A percentile compares a stretch with the other conserved stretches of the same genome.
Evolutionary conservation across 2,113 vertebrate genomes (phyloP).

Genomic region (Zosterops lateralis): DNA sequence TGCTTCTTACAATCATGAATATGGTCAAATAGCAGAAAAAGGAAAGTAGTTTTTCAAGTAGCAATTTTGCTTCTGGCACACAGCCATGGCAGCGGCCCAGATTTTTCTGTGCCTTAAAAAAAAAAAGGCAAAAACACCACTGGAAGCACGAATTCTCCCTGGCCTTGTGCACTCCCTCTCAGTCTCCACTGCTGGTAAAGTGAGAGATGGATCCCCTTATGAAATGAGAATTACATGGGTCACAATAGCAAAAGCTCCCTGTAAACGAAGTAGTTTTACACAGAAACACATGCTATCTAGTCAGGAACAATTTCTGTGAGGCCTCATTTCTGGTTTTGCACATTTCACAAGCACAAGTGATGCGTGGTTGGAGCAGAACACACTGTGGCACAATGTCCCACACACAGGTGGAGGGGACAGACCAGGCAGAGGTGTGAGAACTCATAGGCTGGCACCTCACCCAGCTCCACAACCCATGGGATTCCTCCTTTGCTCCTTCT

Average conservation of each 20-base stretch:
- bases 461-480: background rate
- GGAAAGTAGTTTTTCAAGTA: background rate
- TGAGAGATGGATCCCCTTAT: background rate
- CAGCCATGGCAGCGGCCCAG: background rate
- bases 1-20: background rate
- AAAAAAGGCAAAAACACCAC: background rate
- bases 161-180: background rate
- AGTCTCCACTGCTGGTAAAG: background rate
- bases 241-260: background rate
- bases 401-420: background rate
- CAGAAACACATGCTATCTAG: background rate
- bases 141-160: background rate
- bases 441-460: background rate
- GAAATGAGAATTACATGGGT: background rate
- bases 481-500: background rate
- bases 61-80: background rate
- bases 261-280: background rate
- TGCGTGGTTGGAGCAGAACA: background rate
- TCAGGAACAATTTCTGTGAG: background rate
- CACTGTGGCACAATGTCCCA: background rate
- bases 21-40: background rate
- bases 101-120: background rate
- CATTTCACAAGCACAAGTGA: background rate
- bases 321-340: background rate
- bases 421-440: background rate